Conservation (phyloP, 2,113 vertebrate genomes). For the Alectura lathami region DNA sequence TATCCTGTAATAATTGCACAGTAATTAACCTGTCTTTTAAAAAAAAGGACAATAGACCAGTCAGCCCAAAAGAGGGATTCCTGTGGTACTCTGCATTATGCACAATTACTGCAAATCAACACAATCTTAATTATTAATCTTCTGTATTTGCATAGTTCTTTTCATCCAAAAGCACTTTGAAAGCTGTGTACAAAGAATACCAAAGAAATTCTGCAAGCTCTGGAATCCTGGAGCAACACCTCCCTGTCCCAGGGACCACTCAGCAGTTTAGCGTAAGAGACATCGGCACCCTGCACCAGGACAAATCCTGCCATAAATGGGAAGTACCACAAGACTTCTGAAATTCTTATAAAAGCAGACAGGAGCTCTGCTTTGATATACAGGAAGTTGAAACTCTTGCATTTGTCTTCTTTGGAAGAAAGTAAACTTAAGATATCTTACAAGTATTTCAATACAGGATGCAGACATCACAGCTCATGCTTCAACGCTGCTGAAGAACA, state of each 20-base stretch:
- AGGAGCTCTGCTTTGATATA: background rate
- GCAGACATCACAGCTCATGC: background rate
- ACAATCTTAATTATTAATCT: slow-evolving; percentile 19
- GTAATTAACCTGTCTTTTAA: background rate
- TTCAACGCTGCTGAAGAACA: background rate
- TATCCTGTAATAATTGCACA: background rate
- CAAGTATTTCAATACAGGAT: background rate
- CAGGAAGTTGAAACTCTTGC: background rate
- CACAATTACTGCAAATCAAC: slow-evolving; percentile 11
- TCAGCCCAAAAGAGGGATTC: background rate
- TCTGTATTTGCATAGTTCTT: background rate
- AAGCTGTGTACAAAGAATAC: background rate
- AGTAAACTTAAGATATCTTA: background rate
- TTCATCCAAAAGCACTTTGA: background rate
- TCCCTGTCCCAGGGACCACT: background rate
- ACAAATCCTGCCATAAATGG: background rate
- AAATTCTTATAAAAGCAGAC: background rate
- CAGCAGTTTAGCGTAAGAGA: background rate
- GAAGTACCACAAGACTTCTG: background rate
- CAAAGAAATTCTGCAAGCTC: background rate
- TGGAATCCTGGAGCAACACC: background rate
- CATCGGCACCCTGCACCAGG: fast-evolving
- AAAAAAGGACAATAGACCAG: background rate
- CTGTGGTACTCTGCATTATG: slow-evolving; percentile 4
- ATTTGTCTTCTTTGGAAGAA: background rate